These are phyloP conservation scores for Hoplostethus atlanticus DNA, from an alignment of 2,797 vertebrate genomes.

Conservation along the genomic window DNA sequence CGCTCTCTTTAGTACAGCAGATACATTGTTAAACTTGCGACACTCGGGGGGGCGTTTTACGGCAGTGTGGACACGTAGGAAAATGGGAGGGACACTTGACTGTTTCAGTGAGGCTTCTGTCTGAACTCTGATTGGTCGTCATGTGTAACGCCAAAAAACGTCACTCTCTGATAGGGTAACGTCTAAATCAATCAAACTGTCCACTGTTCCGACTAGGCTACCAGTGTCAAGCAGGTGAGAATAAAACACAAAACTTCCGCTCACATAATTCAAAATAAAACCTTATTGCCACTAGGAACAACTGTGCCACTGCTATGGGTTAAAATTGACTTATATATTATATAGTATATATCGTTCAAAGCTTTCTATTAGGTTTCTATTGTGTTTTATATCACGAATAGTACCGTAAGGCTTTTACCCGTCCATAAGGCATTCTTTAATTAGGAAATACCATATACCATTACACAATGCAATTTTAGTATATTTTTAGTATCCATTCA, in stretches of 20 bases:
- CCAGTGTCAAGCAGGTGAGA: fast-evolving
- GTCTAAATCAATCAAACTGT: slow-evolving; percentile 48
- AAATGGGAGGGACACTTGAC: slow-evolving; percentile 31
- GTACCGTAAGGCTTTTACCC: too few relatives aligned
- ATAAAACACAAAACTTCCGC: not conserved
- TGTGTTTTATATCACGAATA: too few relatives aligned
- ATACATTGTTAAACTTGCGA: slow-evolving; percentile 46
- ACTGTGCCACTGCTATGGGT: too few relatives aligned
- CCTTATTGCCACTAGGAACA: not conserved
- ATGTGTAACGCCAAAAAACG: fast-evolving
- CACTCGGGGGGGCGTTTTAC: slow-evolving; percentile 55
- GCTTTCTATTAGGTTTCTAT: too few relatives aligned
- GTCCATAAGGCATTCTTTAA: too few relatives aligned
- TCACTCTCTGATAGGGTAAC: slow-evolving; percentile 49
- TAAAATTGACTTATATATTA: too few relatives aligned
- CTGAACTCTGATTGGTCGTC: slow-evolving; percentile 62
- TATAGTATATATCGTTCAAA: too few relatives aligned
- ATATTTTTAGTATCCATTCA: too few relatives aligned
- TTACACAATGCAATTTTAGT: too few relatives aligned
- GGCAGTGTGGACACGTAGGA: slow-evolving; percentile 86
- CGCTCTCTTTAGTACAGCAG: not conserved
- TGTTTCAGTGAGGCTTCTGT: fast-evolving
- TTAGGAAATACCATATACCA: too few relatives aligned
- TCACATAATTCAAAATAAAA: slow-evolving; percentile 28
- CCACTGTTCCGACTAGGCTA: not conserved